Base-by-base conservation (phyloP, 2,888 invertebrate genomes). In the Xylota segnis region DNA sequence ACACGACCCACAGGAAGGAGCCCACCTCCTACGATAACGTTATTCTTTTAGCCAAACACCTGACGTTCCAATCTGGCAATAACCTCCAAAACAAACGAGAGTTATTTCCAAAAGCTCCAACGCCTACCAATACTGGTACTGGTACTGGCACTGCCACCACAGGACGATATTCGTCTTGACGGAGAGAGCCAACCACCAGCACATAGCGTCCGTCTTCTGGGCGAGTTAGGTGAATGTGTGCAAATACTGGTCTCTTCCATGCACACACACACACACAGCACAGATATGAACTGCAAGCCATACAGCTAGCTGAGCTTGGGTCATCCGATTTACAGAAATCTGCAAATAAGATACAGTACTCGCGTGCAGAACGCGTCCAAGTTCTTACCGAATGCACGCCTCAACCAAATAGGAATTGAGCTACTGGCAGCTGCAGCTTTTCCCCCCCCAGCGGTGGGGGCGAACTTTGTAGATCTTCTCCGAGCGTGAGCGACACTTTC, bases 281-380 rank as follows among this genome's bases (percentile, higher is more conserved):
- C n/a, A n/a, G n/a, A n/a, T n/a, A n/a, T n/a, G n/a, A n/a, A n/a
- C n/a, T n/a, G n/a, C n/a, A n/a, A n/a, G n/a, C n/a, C n/a, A n/a
- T n/a, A n/a, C n/a, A n/a, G n/a, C n/a, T n/a, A n/a, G 14, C 23
- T 58, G 56, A 65, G 71, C 61, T 78, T 61, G 54, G 61, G 79
- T 79, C 79, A 71, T 65, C 50, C 61, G 43, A 43, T 78, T 70
- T 71, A 45, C 70, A 78, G 61, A 77, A 63, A 54, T 61, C 68
- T 77, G 77, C 70, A 77, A 77, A 61, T 54, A 23, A 43, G 56
- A 47, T 47, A 58, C 18, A 40, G 10, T 12, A 34, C 23, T 14
- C 7, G n/a, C 10, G n/a, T 54, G 32, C 37, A 45, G 16, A 12
- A 66, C 12, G n/a, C 4, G 5, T 5, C 5, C 16, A 74, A 66